Base-by-base conservation (phyloP, 1,140 invertebrate genomes). In the Copidosoma floridanum region DNA sequence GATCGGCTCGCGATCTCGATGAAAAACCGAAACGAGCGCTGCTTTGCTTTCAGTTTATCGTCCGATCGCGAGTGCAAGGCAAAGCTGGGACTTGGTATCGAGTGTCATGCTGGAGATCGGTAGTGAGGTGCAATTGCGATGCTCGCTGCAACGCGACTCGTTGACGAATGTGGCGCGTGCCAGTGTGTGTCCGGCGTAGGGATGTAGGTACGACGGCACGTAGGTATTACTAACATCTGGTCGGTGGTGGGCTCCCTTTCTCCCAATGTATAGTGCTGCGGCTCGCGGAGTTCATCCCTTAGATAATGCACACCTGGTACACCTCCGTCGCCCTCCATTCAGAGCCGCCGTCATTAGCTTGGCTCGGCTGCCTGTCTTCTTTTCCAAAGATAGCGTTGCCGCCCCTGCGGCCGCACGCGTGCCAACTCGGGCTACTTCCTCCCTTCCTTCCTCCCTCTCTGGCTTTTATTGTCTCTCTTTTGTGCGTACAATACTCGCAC, bases 251-350 rank as follows among this genome's bases (percentile, higher is more conserved):
- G 6, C 29, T 32, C 29, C 12, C 29, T 32, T 12, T 41, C 40
- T 41, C 40, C 16, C 18, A 8, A 6, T 41, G n/a, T n/a, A n/a
- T n/a, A n/a, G 10, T 51, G n/a, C 18, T 41, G n/a, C 32, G 51
- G 20, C 40, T 43, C 24, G n/a, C n/a, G n/a, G n/a, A 20, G 52
- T 44, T 60, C 58, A 62, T 62, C 60, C 60, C 60, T 62, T 62
- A 62, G 60, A 62, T 62, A 62, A 62, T 51, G 60, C 53, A 37
- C 60, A 62, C 60, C 60, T 62, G 60, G 60, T 62, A 38, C 24
- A 23, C 20, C 10, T 21, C 11, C 54, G 29, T 43, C 50, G 50
- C 57, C 57, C 48, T 60, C 57, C 57, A 6, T 32, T 12, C 29
- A n/a, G n/a, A n/a, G n/a, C n/a, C n/a, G n/a, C n/a, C n/a, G n/a